Base-by-base conservation (phyloP, 2,888 invertebrate species). In the Meiosimyza decipiens region DNA sequence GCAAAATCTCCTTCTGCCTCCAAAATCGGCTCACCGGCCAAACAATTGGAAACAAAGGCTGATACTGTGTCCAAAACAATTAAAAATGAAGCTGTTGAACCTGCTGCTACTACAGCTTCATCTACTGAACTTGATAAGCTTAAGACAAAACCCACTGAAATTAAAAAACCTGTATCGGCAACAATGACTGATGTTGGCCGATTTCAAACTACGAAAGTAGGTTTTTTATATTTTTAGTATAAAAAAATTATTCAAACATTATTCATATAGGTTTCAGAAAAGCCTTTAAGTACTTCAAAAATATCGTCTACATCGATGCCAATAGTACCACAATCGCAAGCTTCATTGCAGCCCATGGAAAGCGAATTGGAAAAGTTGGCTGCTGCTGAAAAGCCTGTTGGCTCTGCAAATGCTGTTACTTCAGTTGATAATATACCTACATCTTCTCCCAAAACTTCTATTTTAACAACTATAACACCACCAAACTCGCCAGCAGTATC, bases 141-240 rank as follows among this genome's bases (percentile, higher is more conserved):
- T 49, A 77, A 69, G 57, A 75, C 79, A 16, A 81, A 80, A 70
- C 80, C 80, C 51, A 82, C 81, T 47, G 81, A 80, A 73, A 79
- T 77, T 63, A 77, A 74, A 64, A 78, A 79, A 40, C 74, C 78
- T n/a, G 68, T 64, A 13, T 64, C 50, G 11, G 74, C 72, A 22
- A 64, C 51, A 4, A 22, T 51, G 2, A 63, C 49, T 57, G 57
- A 57, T 16, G 57, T 28, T 22, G 52, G 71, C 18, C 75, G 72
- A n/a, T 74, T 76, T 63, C 77, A 75, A 16, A 60, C 76, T 11
- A 73, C 71, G 2, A 74, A 74, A 63, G 74, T 76, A 13, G 15
- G 15, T 75, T 13, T 52, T 4, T 16, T 4, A 16, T 49, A 13
- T 49, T 33, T n/a, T 63, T 33, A 60, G 12, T 59, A 28, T 33